Conservation (phyloP, 2,888 invertebrate genomes). For the Brassicogethes aeneus region DNA sequence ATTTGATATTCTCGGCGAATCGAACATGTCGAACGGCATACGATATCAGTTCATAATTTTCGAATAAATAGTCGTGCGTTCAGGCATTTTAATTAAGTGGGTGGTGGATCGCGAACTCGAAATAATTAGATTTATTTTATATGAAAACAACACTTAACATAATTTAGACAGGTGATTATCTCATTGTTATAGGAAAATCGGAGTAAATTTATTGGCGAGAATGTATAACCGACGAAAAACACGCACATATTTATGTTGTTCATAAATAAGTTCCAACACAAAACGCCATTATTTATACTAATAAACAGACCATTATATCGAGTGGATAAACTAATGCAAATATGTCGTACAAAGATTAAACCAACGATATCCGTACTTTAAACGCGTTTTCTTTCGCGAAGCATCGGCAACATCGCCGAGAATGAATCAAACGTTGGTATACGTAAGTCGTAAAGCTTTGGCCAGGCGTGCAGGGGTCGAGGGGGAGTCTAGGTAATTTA, state of each 20-base stretch:
- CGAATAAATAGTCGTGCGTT: neutral
- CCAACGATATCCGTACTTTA: too few relatives aligned
- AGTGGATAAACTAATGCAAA: neutral
- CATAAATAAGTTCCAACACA: neutral
- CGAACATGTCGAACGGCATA: too few relatives aligned
- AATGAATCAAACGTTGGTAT: too few relatives aligned
- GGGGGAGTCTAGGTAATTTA: slow-evolving; percentile 30
- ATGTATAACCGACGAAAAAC: neutral
- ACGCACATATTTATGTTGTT: neutral
- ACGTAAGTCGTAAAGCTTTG: neutral
- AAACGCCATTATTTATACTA: neutral
- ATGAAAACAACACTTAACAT: neutral
- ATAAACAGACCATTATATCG: neutral
- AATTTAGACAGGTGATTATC: neutral
- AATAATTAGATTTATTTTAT: neutral
- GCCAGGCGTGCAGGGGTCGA: slow-evolving; percentile 10
- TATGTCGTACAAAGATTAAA: too few relatives aligned
- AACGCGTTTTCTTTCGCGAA: too few relatives aligned
- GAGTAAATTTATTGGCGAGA: neutral
- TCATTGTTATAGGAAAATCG: neutral
- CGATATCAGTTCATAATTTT: neutral
- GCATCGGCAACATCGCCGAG: too few relatives aligned
- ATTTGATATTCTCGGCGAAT: too few relatives aligned
- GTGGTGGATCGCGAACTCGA: neutral
- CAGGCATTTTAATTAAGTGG: neutral